Percentiles rank a stretch among this genome's conserved stretches.
These are phyloP conservation scores for Calliopsis andreniformis DNA, from an alignment of 1,140 invertebrate genomes.

Conservation along the genomic window DNA sequence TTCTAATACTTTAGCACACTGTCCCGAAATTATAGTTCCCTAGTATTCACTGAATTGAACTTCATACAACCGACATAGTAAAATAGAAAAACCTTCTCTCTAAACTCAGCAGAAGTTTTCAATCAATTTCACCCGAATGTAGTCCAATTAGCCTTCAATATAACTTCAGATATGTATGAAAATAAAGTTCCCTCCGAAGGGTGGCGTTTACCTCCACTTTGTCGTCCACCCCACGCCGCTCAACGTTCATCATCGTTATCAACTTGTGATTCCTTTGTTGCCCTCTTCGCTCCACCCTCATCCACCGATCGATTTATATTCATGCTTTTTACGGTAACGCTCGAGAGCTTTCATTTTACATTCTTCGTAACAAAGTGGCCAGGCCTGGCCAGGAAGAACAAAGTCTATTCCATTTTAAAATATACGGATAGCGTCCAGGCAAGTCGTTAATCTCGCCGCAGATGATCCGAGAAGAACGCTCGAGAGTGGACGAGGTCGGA, in stretches of 20 bases:
- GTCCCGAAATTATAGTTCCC: too few species aligned
- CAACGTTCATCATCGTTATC: neutral
- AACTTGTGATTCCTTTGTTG: neutral
- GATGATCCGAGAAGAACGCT: neutral
- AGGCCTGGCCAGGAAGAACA: neutral
- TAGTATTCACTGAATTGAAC: too few species aligned
- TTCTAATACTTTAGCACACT: too few species aligned
- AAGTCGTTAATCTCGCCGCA: slow-evolving; percentile 15
- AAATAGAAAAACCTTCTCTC: too few species aligned
- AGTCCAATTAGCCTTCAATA: too few species aligned
- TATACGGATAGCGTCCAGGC: neutral
- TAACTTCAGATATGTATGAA: too few species aligned
- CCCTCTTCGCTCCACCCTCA: neutral
- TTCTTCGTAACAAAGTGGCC: slow-evolving; percentile 11
- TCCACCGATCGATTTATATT: slow-evolving; percentile 8
- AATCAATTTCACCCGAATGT: too few species aligned
- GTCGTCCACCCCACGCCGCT: neutral
- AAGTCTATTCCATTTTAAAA: neutral
- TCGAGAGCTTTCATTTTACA: neutral
- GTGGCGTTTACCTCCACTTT: too few species aligned
- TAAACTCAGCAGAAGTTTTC: too few species aligned
- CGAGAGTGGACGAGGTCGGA: neutral
- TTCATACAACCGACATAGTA: too few species aligned
- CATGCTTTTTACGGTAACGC: neutral
- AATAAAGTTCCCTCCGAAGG: too few species aligned